phyloP scores from a whole-genome alignment of 2,888 invertebrate species.

The Cerceris rybyensis region DNA sequence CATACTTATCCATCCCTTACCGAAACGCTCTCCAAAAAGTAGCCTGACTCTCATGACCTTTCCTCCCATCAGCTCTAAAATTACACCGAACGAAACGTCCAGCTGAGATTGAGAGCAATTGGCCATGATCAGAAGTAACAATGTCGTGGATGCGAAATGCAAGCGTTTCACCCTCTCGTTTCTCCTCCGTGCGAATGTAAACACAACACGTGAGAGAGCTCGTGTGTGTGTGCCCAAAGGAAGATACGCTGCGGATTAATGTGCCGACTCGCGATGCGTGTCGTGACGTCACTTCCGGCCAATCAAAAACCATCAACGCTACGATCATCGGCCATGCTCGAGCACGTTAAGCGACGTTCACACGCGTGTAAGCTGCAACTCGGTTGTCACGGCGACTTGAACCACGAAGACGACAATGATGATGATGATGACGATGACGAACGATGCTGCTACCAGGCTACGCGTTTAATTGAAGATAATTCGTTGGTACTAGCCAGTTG shows the following conservation, averaged over 20 bases:
- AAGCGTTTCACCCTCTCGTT: not conserved
- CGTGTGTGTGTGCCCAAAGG: slow-evolving; percentile 41
- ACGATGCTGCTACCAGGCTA: slow-evolving; percentile 18
- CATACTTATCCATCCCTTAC: no score
- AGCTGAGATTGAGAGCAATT: slow-evolving; percentile 21
- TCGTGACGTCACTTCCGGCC: slow-evolving; percentile 80
- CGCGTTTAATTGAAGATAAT: slow-evolving; percentile 71
- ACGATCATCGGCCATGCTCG: slow-evolving; percentile 45
- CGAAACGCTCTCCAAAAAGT: no score
- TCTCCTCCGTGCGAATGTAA: slow-evolving; percentile 22
- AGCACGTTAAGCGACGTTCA: slow-evolving; percentile 56
- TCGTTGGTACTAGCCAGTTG: slow-evolving; percentile 49
- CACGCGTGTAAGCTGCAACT: slow-evolving; percentile 30
- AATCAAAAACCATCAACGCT: slow-evolving; percentile 80
- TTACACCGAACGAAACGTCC: no score
- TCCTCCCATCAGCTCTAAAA: no score
- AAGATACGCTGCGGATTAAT: slow-evolving; percentile 62
- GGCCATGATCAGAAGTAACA: slow-evolving; percentile 11
- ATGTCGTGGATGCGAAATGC: slow-evolving; percentile 2
- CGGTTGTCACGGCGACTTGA: not conserved
- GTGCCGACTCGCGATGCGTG: slow-evolving; percentile 73
- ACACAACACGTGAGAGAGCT: slow-evolving; percentile 38
- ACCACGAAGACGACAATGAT: not conserved
- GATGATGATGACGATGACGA: not conserved
- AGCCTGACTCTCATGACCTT: no score